Percentiles rank a stretch among this genome's conserved stretches.
phyloP scores from a whole-genome alignment of 1,140 invertebrate species.

The Heliconius hermathena region DNA sequence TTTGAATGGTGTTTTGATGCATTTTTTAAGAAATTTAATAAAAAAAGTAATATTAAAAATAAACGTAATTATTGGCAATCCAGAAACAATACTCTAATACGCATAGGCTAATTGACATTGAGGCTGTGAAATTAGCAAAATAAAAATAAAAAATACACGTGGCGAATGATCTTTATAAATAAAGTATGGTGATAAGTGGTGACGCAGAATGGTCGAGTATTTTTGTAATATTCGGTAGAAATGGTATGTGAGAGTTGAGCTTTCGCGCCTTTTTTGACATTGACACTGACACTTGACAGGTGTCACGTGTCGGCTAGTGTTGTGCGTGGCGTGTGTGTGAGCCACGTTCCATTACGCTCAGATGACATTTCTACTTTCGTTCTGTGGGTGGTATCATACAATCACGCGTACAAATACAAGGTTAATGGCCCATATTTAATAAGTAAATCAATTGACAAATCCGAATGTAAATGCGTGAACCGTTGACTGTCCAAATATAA shows the following conservation, averaged over 20 bases:
- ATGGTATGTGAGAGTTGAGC: conserved; percentile 51
- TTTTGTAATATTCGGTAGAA: conserved; percentile 54
- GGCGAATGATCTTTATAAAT: conserved; percentile 74
- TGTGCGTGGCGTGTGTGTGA: conserved; percentile 22
- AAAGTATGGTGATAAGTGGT: conserved; percentile 63
- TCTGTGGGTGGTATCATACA: conserved; percentile 55
- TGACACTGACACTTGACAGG: conserved; percentile 38
- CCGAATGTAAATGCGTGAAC: conserved; percentile 64
- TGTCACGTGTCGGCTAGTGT: conserved; percentile 26
- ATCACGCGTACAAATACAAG: conserved; percentile 64
- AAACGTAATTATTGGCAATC: conserved; percentile 78
- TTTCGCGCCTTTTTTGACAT: conserved; percentile 39
- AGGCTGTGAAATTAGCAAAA: conserved; percentile 81
- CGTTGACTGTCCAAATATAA: conserved; percentile 65
- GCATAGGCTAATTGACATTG: conserved; percentile 81
- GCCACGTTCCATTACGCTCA: conserved; percentile 43
- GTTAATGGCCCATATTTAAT: conserved; percentile 76
- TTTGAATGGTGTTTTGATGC: conserved; percentile 80
- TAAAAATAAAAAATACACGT: conserved; percentile 73
- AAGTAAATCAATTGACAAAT: conserved; percentile 78
- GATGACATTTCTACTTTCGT: conserved; percentile 60
- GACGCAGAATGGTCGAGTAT: conserved; percentile 57
- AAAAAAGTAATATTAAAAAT: conserved; percentile 61
- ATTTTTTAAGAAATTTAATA: conserved; percentile 77
- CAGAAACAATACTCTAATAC: conserved; percentile 80